Conservation (phyloP, 2,113 vertebrate genomes). For the Heterocephalus glaber region DNA sequence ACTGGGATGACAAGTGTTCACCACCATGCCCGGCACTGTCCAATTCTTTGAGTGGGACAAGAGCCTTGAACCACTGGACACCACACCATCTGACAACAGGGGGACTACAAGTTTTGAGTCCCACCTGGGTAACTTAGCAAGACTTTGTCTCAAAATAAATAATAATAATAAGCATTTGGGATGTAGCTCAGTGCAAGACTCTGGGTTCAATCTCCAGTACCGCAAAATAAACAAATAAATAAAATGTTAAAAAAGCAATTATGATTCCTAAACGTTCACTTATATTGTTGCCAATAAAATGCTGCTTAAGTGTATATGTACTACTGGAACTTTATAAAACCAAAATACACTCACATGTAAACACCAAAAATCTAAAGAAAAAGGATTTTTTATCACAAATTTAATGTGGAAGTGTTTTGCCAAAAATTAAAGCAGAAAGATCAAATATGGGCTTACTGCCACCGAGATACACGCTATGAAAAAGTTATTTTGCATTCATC, state of each 20-base stretch:
- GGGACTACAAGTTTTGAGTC: neutral
- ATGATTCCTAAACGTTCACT: neutral
- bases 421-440: constrained; percentile 31
- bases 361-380: neutral
- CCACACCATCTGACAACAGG: neutral
- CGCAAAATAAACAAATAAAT: neutral
- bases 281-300: neutral
- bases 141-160: neutral
- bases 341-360: neutral
- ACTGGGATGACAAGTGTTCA: no score
- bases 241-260: neutral
- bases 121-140: neutral
- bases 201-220: neutral
- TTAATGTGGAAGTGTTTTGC: neutral
- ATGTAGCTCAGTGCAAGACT: neutral
- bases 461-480: neutral
- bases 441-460: neutral
- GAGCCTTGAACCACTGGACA: neutral
- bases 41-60: neutral
- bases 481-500: neutral
- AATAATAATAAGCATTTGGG: neutral
- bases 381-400: neutral
- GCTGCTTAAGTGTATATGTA: neutral
- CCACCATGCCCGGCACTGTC: no score
- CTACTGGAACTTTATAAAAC: neutral